phyloP scores from a whole-genome alignment of 1,140 invertebrate species.

The Hormaphis cornu region DNA sequence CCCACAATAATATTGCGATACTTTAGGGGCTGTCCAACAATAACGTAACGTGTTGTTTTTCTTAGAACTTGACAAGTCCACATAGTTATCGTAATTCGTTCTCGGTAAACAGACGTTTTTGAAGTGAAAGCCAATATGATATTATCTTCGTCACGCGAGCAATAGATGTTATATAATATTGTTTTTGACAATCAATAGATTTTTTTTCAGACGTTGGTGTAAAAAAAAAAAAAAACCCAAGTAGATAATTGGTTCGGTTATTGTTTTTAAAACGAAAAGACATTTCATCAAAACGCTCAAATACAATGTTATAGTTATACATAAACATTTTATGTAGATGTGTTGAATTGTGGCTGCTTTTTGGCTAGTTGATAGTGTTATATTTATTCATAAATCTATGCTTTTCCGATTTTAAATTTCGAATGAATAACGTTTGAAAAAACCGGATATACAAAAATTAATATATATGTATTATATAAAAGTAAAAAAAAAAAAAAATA shows the following conservation, averaged over 20 bases:
- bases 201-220: neutral
- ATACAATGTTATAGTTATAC: neutral
- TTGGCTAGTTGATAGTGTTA: slow-evolving; percentile 6
- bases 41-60: no score
- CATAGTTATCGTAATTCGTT: no score
- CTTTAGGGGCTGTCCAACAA: neutral
- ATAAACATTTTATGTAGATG: neutral
- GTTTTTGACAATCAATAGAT: slow-evolving; percentile 29
- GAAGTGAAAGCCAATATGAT: neutral
- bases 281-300: slow-evolving; percentile 3
- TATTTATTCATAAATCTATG: neutral
- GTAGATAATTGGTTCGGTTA: neutral
- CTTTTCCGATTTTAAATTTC: neutral
- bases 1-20: neutral
- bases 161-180: neutral
- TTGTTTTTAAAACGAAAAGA: neutral
- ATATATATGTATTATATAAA: no score
- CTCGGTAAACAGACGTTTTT: no score
- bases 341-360: neutral
- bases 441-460: no score
- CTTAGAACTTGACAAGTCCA: no score
- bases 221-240: neutral
- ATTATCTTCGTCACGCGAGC: neutral
- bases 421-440: neutral
- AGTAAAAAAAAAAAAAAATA: no score